Evolutionary conservation across 2,888 invertebrate species (phyloP).

Genomic region (Luperina nickerlii): DNA sequence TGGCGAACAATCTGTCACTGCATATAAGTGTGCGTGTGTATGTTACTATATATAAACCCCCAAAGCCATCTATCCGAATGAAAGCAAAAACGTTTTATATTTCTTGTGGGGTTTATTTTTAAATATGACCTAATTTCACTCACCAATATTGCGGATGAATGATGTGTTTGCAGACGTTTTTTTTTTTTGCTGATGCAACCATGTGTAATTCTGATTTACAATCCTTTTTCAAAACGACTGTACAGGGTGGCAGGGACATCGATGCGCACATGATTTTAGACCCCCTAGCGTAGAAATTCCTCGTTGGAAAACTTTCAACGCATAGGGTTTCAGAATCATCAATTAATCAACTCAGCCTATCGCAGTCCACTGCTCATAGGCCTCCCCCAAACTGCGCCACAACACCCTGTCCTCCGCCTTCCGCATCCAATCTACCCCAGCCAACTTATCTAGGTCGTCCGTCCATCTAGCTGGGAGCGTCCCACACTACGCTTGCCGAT

Average conservation of each 20-base stretch:
- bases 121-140: neutral
- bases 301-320: neutral
- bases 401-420: no score
- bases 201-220: neutral
- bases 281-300: neutral
- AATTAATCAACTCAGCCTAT: no score
- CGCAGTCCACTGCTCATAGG: no score
- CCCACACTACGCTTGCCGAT: no score
- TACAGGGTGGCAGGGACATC: neutral
- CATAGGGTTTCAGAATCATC: neutral
- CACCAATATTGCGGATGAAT: neutral
- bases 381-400: no score
- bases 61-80: neutral
- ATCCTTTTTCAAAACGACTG: neutral
- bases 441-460: no score
- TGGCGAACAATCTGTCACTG: slow-evolving; percentile 39
- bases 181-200: neutral
- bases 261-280: no score
- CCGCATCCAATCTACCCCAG: no score
- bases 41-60: slow-evolving; percentile 5
- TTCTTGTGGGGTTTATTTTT: neutral
- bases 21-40: slow-evolving; percentile 11
- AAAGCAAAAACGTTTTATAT: neutral
- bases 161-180: neutral
- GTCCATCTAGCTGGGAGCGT: no score